Conservation (phyloP, 2,888 invertebrate genomes). For the Agrochola circellaris region DNA sequence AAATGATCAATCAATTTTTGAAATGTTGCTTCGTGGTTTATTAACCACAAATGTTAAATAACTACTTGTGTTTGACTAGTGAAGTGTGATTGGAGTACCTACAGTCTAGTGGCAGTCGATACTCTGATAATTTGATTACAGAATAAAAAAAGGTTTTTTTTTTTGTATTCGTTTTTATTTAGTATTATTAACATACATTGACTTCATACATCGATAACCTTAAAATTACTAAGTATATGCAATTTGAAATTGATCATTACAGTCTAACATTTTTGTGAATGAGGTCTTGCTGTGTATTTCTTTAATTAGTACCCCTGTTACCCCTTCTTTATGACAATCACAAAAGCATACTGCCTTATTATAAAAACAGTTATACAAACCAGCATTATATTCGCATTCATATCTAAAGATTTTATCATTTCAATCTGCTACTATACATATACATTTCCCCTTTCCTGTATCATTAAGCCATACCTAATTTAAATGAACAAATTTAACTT, state of each 20-base stretch:
- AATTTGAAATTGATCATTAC: background rate
- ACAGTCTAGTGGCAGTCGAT: background rate
- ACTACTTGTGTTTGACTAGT: constrained; percentile 47
- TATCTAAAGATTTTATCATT: constrained; percentile 65
- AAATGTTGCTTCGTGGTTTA: constrained; percentile 46
- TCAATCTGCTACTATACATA: constrained; percentile 63
- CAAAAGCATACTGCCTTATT: constrained; percentile 27
- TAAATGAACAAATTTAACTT: constrained; percentile 90
- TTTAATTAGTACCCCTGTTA: background rate
- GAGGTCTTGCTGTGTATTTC: background rate
- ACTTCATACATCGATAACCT: background rate
- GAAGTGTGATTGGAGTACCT: constrained; percentile 14
- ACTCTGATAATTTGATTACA: constrained; percentile 8
- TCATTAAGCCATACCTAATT: constrained; percentile 82
- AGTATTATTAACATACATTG: background rate
- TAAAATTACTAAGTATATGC: background rate
- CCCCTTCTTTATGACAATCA: constrained; percentile 11
- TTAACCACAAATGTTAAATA: constrained; percentile 45
- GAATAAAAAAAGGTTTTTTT: too few relatives aligned
- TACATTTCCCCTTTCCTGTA: constrained; percentile 71
- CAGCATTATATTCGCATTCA: constrained; percentile 64
- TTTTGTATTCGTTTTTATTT: too few relatives aligned
- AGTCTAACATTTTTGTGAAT: background rate
- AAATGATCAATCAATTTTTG: constrained; percentile 59
- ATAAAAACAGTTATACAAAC: constrained; percentile 51